Conservation (phyloP, 23 tunicate genomes). For the Ciona savignyi region DNA sequence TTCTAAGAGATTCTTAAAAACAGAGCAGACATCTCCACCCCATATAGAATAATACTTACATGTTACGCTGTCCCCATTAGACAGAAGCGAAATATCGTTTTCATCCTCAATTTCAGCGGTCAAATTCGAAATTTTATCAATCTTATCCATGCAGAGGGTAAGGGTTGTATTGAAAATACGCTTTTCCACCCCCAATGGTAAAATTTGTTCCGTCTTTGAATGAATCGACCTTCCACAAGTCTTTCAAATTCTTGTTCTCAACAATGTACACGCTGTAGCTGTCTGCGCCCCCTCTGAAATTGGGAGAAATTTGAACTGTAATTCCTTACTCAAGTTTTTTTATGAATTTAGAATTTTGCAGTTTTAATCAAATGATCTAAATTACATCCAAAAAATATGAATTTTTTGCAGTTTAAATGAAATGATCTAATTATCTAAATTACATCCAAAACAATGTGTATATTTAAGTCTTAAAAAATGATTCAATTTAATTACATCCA, state of each 20-base stretch:
- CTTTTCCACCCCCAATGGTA: constrained; percentile 56
- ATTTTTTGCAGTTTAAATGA: too few species aligned
- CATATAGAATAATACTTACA: too few species aligned
- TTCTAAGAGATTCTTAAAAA: too few species aligned
- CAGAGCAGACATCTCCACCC: neutral
- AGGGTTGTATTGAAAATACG: constrained; percentile 73
- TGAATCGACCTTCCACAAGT: constrained; percentile 39
- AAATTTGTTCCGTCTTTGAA: constrained; percentile 7
- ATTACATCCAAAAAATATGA: too few species aligned
- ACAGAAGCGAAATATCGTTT: constrained; percentile 43
- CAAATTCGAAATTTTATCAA: constrained; percentile 24
- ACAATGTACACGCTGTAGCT: constrained; percentile 52
- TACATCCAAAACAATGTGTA: too few species aligned
- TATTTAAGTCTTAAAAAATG: too few species aligned
- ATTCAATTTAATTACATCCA: neutral
- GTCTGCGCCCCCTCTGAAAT: constrained; percentile 4
- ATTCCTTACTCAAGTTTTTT: too few species aligned
- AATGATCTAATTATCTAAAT: too few species aligned
- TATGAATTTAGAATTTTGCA: too few species aligned
- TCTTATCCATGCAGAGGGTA: constrained; percentile 49
- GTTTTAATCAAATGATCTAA: too few species aligned
- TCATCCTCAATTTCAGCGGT: constrained; percentile 49
- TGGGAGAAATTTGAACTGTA: constrained; percentile 2
- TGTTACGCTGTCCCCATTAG: constrained; percentile 64
- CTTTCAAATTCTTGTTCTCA: constrained; percentile 53